Conservation (phyloP, 1,140 invertebrate species). For the Lucilia sericata region DNA sequence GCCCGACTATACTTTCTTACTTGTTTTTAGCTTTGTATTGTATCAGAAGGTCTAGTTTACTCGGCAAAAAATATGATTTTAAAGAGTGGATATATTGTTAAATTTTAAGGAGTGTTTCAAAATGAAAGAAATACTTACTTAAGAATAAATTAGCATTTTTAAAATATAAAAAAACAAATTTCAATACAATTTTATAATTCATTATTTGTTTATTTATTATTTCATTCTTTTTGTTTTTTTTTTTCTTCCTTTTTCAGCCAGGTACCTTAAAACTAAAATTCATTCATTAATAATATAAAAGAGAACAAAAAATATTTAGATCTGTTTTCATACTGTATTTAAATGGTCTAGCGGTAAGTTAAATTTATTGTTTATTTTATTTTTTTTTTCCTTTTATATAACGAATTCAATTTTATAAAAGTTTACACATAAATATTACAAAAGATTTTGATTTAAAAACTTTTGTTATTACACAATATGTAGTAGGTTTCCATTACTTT, state of each 20-base stretch:
- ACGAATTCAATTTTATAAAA: slow-evolving; percentile 11
- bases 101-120: no score
- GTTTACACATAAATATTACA: slow-evolving; percentile 14
- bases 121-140: no score
- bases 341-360: background rate
- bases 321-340: background rate
- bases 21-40: no score
- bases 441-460: slow-evolving; percentile 22
- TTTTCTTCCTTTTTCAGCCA: background rate
- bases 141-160: no score
- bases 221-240: background rate
- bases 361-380: background rate
- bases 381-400: background rate
- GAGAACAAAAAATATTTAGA: background rate
- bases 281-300: background rate
- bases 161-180: background rate
- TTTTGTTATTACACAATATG: background rate
- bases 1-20: no score
- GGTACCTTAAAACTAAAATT: slow-evolving; percentile 23
- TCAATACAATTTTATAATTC: background rate
- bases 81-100: no score
- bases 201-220: background rate
- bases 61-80: no score
- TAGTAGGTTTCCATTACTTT: background rate
- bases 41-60: no score